Evolutionary conservation across 35 echinoderm and acorn worm genomes (phyloP), one percentile per base, ranked within the genome.

Genomic region (Diadema setosum): DNA sequence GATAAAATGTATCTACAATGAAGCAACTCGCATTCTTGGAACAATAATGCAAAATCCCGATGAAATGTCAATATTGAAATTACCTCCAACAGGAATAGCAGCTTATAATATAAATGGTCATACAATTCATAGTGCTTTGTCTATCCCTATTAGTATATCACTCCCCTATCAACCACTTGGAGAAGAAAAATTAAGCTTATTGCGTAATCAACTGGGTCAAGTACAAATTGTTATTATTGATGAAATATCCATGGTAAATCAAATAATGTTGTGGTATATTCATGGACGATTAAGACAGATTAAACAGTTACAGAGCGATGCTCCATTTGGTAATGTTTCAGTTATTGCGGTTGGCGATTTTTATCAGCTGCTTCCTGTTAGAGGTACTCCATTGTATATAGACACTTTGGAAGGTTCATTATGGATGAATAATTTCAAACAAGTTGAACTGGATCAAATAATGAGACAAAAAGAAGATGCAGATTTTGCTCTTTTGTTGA

Each of bases 401-500:
- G 37, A 63, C 25, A 70, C 39, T 29, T 39, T 89, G 0, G 26
- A 61, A 8, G n/a, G 20, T 40, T 52, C 56, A 35, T 26, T 93
- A 5, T 92, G 90, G 90, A 89, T 46, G 52, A 43, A 89, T 39
- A 37, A 58, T 37, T 97, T 97, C 35, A 67, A 83, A 12, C 33
- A 50, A 58, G 49, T 70, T 35, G 81, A 92, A 44, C 40, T 93
- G 6, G 49, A 35, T 41, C 20, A 97, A 60, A 90, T 97, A 12
- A 97, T 97, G 90, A 87, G 94, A 55, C 94, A 97, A 90, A 90
- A 87, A 63, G 90, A 93, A 40, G 94, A 97, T 60, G 43, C 30
- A 36, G 14, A 50, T 7, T 93, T 97, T 89, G 94, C 94, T 55
- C 17, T 20, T 40, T 36, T 93, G 29, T 63, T 97, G 34, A 97